Evolutionary conservation across 1,140 invertebrate genomes (phyloP).

Genomic region (Antheraea mylitta): DNA sequence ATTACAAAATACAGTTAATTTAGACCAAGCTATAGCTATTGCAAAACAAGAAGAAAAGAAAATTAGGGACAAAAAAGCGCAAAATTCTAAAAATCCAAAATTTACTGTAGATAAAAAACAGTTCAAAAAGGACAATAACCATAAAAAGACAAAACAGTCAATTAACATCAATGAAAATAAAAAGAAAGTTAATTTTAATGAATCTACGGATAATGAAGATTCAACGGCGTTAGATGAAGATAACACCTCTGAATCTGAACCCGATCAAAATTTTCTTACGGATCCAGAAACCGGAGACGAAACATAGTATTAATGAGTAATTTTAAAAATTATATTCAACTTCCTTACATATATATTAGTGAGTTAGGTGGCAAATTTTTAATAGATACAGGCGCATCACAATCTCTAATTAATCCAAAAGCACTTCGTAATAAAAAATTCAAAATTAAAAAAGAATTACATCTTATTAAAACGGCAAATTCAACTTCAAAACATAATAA

Average conservation of each 20-base stretch:
- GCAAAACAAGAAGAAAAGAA: constrained; percentile 12
- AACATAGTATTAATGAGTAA: constrained; percentile 13
- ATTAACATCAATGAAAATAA: constrained; percentile 12
- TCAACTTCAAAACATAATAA: constrained; percentile 7
- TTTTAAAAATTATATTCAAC: constrained; percentile 18
- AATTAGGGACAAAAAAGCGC: neutral
- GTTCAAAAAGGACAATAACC: constrained; percentile 8
- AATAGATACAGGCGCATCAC: constrained; percentile 29
- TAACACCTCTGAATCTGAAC: neutral
- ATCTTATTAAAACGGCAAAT: constrained; percentile 4
- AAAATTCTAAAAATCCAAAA: constrained; percentile 4
- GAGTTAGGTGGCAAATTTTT: constrained; percentile 28
- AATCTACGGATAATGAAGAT: constrained; percentile 1
- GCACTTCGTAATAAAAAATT: constrained; percentile 4
- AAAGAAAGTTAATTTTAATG: constrained; percentile 7
- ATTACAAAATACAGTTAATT: constrained; percentile 12
- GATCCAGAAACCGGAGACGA: neutral
- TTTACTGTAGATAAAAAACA: neutral
- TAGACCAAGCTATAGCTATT: constrained; percentile 3
- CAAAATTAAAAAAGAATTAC: constrained; percentile 4
- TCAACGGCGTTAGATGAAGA: constrained; percentile 5
- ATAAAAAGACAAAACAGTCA: neutral
- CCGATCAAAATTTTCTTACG: constrained; percentile 6
- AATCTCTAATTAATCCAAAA: constrained; percentile 23
- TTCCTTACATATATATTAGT: constrained; percentile 22